A percentile compares a stretch with the other conserved stretches of the same genome.
Conservation (phyloP, 2,113 vertebrate genomes). For the Paradisaea rubra region DNA sequence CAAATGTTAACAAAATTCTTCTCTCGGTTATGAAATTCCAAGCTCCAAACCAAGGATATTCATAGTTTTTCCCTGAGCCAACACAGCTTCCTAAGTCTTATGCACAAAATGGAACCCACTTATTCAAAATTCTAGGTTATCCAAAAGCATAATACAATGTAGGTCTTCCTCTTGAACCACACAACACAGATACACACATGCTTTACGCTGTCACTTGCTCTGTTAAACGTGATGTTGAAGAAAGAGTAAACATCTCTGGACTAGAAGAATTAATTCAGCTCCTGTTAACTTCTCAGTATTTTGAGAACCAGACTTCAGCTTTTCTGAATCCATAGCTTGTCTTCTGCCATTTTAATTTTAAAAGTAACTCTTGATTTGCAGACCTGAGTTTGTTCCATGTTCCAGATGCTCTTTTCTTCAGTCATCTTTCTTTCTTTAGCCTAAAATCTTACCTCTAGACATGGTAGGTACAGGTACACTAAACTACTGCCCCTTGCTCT, state of each 20-base stretch:
- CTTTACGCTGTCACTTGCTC: not conserved
- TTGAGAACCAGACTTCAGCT: not conserved
- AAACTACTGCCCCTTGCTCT: not conserved
- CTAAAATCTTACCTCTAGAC: not conserved
- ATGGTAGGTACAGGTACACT: not conserved
- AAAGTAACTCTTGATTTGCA: not conserved
- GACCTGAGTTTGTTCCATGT: not conserved
- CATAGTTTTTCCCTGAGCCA: not conserved
- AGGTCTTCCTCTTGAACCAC: not conserved
- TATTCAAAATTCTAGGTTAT: not conserved
- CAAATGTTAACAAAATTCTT: not conserved
- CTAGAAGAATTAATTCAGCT: not conserved
- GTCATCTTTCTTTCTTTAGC: not conserved
- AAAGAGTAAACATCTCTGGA: not conserved
- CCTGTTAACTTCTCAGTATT: not conserved
- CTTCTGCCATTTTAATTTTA: not conserved
- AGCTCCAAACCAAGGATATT: not conserved
- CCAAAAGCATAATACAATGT: not conserved
- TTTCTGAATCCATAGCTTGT: not conserved
- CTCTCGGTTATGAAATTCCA: not conserved
- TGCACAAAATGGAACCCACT: not conserved
- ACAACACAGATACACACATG: fast-evolving
- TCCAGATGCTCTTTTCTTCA: not conserved
- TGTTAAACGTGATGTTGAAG: not conserved
- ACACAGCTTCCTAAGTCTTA: not conserved